These are phyloP conservation scores for Aptenodytes patagonicus DNA, from an alignment of 2,113 vertebrate species.

Conservation along the genomic window DNA sequence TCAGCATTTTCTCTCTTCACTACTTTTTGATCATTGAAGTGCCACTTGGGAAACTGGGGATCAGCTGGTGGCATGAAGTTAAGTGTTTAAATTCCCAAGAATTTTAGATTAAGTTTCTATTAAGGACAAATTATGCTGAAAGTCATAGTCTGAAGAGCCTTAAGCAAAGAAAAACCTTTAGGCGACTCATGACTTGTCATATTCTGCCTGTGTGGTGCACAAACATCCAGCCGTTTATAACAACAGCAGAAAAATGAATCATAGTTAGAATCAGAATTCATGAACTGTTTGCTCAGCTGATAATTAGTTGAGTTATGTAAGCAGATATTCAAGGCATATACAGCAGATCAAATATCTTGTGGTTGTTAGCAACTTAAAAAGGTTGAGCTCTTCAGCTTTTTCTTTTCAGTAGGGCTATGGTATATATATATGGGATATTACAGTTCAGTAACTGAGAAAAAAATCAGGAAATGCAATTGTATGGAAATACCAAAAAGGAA, in stretches of 20 bases:
- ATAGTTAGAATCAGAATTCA: conserved; percentile 46
- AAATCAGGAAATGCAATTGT: neutral
- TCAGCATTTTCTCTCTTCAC: conserved; percentile 24
- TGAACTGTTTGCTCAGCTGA: conserved; percentile 33
- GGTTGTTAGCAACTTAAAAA: neutral
- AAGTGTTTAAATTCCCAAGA: conserved; percentile 37
- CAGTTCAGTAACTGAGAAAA: neutral
- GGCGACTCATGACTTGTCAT: conserved; percentile 31
- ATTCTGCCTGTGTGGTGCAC: neutral
- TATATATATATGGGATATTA: neutral
- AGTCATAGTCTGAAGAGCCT: conserved; percentile 48
- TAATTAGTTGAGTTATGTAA: conserved; percentile 32
- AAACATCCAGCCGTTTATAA: conserved; percentile 20
- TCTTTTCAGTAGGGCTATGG: neutral
- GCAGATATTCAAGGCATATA: neutral
- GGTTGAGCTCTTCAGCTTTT: neutral
- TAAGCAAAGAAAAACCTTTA: conserved; percentile 55
- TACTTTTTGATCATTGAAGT: conserved; percentile 18
- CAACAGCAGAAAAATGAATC: conserved; percentile 32
- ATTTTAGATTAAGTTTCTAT: conserved; percentile 49
- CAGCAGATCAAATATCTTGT: neutral
- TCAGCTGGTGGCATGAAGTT: conserved; percentile 29
- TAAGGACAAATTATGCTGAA: conserved; percentile 59
- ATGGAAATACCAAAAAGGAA: neutral
- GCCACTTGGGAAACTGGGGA: conserved; percentile 26